Evolutionary conservation across 2,888 invertebrate species (phyloP).

Genomic region (Herminia tarsipennalis): DNA sequence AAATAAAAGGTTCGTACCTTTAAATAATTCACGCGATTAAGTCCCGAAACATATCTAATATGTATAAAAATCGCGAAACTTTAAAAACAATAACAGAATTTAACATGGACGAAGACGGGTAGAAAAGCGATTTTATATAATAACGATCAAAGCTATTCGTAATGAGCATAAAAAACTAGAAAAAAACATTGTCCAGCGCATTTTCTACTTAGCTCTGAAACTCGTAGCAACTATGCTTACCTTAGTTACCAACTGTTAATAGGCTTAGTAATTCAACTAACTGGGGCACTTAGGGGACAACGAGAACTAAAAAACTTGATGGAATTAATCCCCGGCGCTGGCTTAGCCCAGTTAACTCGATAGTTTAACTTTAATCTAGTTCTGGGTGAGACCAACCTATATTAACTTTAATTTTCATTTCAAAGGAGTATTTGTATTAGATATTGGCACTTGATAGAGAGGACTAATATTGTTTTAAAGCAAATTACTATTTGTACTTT

Average conservation of each 20-base stretch:
- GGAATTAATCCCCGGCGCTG: constrained; percentile 37
- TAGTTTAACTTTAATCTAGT: constrained; percentile 67
- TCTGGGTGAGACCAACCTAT: constrained; percentile 60
- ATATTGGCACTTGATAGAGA: constrained; percentile 8
- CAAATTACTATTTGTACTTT: not conserved
- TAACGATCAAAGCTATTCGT: not conserved
- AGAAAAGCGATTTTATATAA: too few species aligned
- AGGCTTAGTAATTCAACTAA: constrained; percentile 58
- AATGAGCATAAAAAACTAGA: not conserved
- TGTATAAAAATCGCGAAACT: too few species aligned
- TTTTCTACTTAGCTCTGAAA: constrained; percentile 22
- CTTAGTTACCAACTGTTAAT: constrained; percentile 57
- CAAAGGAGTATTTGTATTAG: constrained; percentile 38
- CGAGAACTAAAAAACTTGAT: constrained; percentile 39
- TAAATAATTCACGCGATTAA: too few species aligned
- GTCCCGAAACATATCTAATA: too few species aligned
- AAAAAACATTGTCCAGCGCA: constrained; percentile 3
- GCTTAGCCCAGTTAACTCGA: constrained; percentile 63
- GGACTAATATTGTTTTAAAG: not conserved
- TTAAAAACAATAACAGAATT: too few species aligned
- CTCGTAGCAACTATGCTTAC: constrained; percentile 27
- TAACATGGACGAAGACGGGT: too few species aligned
- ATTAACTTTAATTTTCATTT: constrained; percentile 58
- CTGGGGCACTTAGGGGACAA: constrained; percentile 38
- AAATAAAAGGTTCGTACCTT: too few species aligned